These are phyloP conservation scores for Trachymyrmex cornetzi DNA, from an alignment of 1,140 invertebrate genomes.

Conservation along the genomic window DNA sequence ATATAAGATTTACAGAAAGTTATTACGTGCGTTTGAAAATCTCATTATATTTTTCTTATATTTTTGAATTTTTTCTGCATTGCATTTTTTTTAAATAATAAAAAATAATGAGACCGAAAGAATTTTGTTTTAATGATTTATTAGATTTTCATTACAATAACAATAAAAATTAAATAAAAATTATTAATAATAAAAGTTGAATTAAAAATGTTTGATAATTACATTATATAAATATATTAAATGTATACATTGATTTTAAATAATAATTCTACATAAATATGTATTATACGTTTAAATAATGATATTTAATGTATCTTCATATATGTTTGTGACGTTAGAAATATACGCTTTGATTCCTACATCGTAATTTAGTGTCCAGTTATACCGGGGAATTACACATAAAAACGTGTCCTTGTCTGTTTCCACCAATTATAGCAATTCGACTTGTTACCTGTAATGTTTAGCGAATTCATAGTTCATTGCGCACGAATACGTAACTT, in stretches of 20 bases:
- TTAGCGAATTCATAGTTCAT: not conserved
- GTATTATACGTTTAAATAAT: not conserved
- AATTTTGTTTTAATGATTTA: not conserved
- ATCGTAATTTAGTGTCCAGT: not conserved
- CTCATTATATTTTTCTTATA: not conserved
- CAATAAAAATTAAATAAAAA: not conserved
- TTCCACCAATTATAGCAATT: slow-evolving; percentile 17
- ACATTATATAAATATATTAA: not conserved
- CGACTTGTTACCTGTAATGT: not conserved
- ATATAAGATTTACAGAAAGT: not conserved
- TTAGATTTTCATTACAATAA: not conserved
- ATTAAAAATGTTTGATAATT: not conserved
- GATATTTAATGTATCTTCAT: not conserved
- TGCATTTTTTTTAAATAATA: too few species aligned
- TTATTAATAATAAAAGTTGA: not conserved
- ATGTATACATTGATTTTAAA: not conserved
- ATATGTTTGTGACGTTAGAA: not conserved
- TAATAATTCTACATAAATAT: not conserved
- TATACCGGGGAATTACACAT: not conserved
- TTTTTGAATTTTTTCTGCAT: not conserved
- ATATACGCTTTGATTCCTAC: not conserved
- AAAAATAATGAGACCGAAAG: not conserved
- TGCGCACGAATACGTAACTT: not conserved
- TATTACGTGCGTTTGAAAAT: not conserved
- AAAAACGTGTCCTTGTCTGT: not conserved